Evolutionary conservation across 2,888 invertebrate species (phyloP).

Genomic region (Tetragnatha montana): DNA sequence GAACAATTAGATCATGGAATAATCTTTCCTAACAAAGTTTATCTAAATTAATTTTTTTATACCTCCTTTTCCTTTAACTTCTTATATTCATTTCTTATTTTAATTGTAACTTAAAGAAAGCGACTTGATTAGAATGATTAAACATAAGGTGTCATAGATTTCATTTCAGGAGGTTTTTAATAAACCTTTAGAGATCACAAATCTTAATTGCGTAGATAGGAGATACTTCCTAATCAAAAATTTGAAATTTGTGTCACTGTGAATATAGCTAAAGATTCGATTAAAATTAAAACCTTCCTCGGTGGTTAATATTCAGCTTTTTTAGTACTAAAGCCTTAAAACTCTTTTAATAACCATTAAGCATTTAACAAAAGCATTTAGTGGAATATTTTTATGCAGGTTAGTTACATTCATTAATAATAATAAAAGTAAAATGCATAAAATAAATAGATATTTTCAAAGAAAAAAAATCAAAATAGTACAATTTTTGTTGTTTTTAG

Average conservation of each 20-base stretch:
- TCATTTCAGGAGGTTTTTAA: background rate
- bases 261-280: background rate
- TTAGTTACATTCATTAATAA: too few relatives aligned
- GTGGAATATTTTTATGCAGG: too few relatives aligned
- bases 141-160: background rate
- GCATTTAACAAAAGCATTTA: too few relatives aligned
- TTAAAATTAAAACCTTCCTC: background rate
- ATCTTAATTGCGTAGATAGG: background rate
- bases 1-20: background rate
- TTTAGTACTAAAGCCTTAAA: too few relatives aligned
- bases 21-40: background rate
- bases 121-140: background rate
- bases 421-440: too few relatives aligned
- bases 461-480: too few relatives aligned
- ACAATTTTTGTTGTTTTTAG: too few relatives aligned
- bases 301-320: too few relatives aligned
- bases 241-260: background rate
- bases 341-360: too few relatives aligned
- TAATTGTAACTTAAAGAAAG: background rate
- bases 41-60: background rate
- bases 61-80: background rate
- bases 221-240: background rate
- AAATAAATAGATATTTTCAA: too few relatives aligned
- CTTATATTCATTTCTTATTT: background rate
- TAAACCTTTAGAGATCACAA: background rate